These are phyloP conservation scores for Nettapus auritus DNA, from an alignment of 2,113 vertebrate species.

Conservation along the genomic window DNA sequence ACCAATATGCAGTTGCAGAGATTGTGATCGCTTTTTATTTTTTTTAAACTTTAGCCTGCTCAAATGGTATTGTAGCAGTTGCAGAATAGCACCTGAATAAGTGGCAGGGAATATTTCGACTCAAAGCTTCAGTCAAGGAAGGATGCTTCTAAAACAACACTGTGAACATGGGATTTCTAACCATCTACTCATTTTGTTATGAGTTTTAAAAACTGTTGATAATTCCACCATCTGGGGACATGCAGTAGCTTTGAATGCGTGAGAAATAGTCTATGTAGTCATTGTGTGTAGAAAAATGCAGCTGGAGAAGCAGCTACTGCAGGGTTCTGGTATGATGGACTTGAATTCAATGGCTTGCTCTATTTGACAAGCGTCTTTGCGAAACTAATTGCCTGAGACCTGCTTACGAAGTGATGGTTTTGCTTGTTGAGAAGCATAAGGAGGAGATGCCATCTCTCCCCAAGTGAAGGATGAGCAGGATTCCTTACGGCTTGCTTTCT, in stretches of 20 bases:
- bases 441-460: not conserved
- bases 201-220: not conserved
- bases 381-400: rapidly evolving
- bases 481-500: not conserved
- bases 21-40: not conserved
- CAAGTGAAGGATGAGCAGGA: not conserved
- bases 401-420: not conserved
- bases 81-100: not conserved
- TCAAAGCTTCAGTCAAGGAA: not conserved
- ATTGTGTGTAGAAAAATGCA: not conserved
- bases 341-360: not conserved
- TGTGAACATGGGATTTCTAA: not conserved
- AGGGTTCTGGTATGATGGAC: not conserved
- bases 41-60: not conserved
- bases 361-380: not conserved
- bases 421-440: not conserved
- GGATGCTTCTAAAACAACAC: not conserved
- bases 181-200: not conserved
- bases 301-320: not conserved
- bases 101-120: not conserved
- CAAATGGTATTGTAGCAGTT: not conserved
- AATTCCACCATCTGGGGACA: not conserved
- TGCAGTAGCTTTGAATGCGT: not conserved
- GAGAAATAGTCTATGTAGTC: not conserved
- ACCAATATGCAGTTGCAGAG: not conserved